These are phyloP conservation scores for Philopedon plagiatum DNA, from an alignment of 2,888 invertebrate genomes.

Conservation along the genomic window DNA sequence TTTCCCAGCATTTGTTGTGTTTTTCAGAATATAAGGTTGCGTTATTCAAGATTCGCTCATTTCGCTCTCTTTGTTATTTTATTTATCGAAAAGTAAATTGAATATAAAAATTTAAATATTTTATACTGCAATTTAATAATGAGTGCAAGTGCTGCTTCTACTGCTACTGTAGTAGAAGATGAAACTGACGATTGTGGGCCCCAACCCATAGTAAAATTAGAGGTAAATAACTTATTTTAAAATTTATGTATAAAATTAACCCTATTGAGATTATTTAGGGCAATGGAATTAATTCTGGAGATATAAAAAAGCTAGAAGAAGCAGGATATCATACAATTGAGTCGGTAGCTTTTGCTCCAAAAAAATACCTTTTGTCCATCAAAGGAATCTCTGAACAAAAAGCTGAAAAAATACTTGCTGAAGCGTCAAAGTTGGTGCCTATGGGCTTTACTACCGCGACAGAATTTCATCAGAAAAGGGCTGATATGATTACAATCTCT, in stretches of 20 bases:
- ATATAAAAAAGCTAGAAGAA: conserved; percentile 94
- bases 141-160: conserved; percentile 68
- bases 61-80: too few species aligned
- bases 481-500: conserved; percentile 95
- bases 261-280: conserved; percentile 72
- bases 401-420: conserved; percentile 92
- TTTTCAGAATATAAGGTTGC: background rate
- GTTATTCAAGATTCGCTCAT: too few species aligned
- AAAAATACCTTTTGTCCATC: conserved; percentile 88
- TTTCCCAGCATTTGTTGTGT: background rate
- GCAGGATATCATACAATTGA: conserved; percentile 96
- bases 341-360: conserved; percentile 94
- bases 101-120: background rate
- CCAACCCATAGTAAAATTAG: conserved; percentile 78
- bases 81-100: background rate
- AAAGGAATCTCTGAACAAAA: conserved; percentile 99
- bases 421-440: conserved; percentile 93
- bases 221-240: conserved; percentile 75
- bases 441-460: conserved; percentile 99
- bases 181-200: conserved; percentile 81
- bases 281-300: conserved; percentile 90
- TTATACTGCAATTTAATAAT: conserved; percentile 45
- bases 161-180: conserved; percentile 70
- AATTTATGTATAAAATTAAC: background rate
- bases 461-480: conserved; percentile 93